Percentiles rank a stretch among this genome's conserved stretches.
Evolutionary conservation across 1,140 invertebrate genomes (phyloP).

Genomic region (Pseudomyrmex concolor): DNA sequence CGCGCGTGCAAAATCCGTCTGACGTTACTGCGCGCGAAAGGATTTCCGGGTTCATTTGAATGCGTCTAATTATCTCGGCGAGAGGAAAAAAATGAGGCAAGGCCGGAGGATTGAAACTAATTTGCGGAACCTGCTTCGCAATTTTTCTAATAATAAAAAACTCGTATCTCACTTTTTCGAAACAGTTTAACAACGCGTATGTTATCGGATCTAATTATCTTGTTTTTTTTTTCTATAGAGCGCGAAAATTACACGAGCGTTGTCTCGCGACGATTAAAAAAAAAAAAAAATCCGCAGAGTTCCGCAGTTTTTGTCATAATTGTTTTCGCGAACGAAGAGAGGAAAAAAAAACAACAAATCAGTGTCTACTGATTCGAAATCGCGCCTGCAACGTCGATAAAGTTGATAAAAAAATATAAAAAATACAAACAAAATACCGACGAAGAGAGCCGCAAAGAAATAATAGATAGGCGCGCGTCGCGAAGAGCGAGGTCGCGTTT

Average conservation of each 20-base stretch:
- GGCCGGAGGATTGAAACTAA: background rate
- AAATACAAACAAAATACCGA: background rate
- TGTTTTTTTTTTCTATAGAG: background rate
- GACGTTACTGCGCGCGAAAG: slow-evolving; percentile 33
- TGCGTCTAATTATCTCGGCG: slow-evolving; percentile 35
- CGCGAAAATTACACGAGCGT: slow-evolving; percentile 15
- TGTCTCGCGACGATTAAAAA: background rate
- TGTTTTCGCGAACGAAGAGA: background rate
- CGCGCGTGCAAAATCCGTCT: slow-evolving; percentile 23
- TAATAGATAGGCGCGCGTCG: background rate
- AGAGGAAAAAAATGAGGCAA: background rate
- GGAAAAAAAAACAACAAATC: background rate
- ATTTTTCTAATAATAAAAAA: slow-evolving; percentile 16
- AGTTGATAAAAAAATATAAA: background rate
- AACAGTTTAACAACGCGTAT: background rate
- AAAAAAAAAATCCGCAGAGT: no score
- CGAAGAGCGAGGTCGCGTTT: background rate
- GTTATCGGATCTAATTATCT: slow-evolving; percentile 30
- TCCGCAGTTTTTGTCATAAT: background rate
- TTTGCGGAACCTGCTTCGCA: background rate
- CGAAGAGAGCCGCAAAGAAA: background rate
- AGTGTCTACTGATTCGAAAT: background rate
- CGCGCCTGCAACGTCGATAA: background rate
- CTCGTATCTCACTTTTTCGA: background rate
- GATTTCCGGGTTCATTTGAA: slow-evolving; percentile 51